phyloP scores from a whole-genome alignment of 1,140 invertebrate genomes.

The Rhopalosiphum padi region DNA sequence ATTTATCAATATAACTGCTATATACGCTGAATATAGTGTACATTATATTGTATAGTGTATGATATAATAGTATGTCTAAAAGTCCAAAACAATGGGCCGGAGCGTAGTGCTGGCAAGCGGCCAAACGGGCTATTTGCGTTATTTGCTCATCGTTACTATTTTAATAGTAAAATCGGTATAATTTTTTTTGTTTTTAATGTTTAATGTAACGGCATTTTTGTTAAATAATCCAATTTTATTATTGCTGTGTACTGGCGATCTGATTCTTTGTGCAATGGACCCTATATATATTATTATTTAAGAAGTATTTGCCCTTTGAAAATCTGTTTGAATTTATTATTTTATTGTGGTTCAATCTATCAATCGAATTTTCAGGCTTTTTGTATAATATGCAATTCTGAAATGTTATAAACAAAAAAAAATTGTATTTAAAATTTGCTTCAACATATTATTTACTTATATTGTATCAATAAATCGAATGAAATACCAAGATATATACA shows the following conservation, averaged over 20 bases:
- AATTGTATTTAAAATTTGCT: not conserved
- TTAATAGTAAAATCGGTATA: not conserved
- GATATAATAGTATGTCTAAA: not conserved
- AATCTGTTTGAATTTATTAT: not conserved
- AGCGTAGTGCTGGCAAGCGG: not conserved
- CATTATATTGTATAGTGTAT: not conserved
- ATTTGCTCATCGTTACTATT: not conserved
- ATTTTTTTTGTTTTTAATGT: constrained; percentile 9
- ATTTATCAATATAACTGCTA: not conserved
- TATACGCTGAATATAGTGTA: not conserved
- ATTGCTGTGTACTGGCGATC: not conserved
- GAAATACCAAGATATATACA: no score
- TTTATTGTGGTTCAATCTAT: not conserved
- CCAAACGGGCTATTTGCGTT: constrained; percentile 12
- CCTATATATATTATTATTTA: not conserved
- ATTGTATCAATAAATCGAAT: not conserved
- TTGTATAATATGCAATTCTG: not conserved
- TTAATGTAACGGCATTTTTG: not conserved
- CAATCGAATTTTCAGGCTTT: not conserved
- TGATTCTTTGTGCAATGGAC: not conserved
- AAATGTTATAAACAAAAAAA: not conserved
- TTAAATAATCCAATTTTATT: not conserved
- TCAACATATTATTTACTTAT: not conserved
- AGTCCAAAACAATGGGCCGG: constrained; percentile 19
- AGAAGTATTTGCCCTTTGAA: not conserved